Evolutionary conservation across 2,888 invertebrate species (phyloP), one percentile per base, ranked within the genome.

Genomic region (Rhingia campestris): DNA sequence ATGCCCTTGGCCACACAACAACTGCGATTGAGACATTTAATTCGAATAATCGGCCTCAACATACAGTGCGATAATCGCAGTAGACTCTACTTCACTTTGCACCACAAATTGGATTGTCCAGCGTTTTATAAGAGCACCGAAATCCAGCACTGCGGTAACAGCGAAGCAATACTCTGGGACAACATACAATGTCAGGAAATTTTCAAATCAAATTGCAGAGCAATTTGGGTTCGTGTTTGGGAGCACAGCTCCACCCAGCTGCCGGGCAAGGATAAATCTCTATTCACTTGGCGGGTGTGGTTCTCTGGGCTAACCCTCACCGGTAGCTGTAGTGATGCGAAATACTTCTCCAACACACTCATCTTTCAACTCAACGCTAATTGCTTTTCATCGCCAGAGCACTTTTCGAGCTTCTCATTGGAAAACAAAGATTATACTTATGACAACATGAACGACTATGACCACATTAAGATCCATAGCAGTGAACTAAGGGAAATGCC

Each of bases 351-450:
- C 3, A 92, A 92, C 90, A 93, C 95, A 86, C 91, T 96, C 87
- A 94, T 98, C 87, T 97, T 98, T 91, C 95, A 96, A 92, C 94
- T 98, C 93, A 95, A 95, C 85, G 97, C 97, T 43, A 97, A 97
- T 4, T 96, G 94, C 88, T 98, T 97, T 90, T 95, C 96, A 45
- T 94, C 94, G 0, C 88, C 94, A 49, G 93, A 93, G 80, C 87
- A 88, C 59, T 88, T 91, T 35, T 89, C 87, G 22, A 87, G 70
- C 49, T 84, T 84, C 51, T 66, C 66, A 4, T 32, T 84, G 12
- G 70, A 70, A 41, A 69, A 70, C 32, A 74, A 70, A 33, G 80
- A 84, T 33, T 74, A 70, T 49, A 35, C 61, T 6, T 70, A 64
- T 6, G 80, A 80, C 14, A 75, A 70, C 14, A 33, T 43, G 22